A percentile compares a stretch with the other conserved stretches of the same genome.
Conservation (phyloP, 2,797 vertebrate species). For the Mastacembelus armatus region DNA sequence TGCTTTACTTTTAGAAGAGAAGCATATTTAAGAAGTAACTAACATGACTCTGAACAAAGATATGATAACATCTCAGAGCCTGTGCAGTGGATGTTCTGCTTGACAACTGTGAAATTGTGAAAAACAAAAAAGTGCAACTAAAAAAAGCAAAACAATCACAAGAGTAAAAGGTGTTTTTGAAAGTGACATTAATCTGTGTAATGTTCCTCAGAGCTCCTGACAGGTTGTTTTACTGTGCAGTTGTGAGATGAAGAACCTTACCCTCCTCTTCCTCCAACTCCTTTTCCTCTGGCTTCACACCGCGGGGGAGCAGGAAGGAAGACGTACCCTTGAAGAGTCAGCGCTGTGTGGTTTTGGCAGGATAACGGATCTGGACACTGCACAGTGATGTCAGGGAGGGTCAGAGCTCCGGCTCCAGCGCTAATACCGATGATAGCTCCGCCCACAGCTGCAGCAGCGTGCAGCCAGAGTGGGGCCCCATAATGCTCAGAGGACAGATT, state of each 20-base stretch:
- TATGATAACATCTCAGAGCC: no score
- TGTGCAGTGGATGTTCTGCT: no score
- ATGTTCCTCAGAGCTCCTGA: not conserved
- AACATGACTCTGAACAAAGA: no score
- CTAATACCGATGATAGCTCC: constrained; percentile 46
- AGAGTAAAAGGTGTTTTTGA: not conserved
- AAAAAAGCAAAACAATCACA: not conserved
- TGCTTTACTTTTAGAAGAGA: no score
- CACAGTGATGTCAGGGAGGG: constrained; percentile 40
- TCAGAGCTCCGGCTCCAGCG: constrained; percentile 12
- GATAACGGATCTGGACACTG: constrained; percentile 34
- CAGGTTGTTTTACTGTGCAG: constrained; percentile 23
- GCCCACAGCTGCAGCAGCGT: constrained; percentile 14
- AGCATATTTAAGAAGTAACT: no score
- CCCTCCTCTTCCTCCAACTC: constrained; percentile 4
- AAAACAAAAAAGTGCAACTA: no score
- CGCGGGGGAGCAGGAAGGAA: constrained; percentile 10
- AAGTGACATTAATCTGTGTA: constrained; percentile 11
- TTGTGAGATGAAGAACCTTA: not conserved
- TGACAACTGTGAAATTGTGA: not conserved
- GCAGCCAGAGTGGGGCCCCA: not conserved
- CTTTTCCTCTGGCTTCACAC: constrained; percentile 13
- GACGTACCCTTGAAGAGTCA: constrained; percentile 64
- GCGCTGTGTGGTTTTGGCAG: constrained; percentile 42
- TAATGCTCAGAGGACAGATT: constrained; percentile 13